Evolutionary conservation across 2,797 vertebrate species (phyloP).

Genomic region (Rachycentron canadum): DNA sequence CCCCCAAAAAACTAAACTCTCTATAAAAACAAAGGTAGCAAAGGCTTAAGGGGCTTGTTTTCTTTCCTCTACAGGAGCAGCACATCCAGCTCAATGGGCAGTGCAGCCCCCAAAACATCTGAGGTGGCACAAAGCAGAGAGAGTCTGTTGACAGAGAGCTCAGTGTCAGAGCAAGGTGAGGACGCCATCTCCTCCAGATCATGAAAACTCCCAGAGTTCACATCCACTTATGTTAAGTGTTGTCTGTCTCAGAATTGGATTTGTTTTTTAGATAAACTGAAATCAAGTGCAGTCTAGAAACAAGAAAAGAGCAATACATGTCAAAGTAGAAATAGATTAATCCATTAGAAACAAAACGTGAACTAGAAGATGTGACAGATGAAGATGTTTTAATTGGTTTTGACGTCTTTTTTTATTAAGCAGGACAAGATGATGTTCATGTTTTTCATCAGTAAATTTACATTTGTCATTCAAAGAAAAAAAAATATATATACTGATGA

Average conservation of each 20-base stretch:
- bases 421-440: background rate
- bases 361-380: too few species aligned
- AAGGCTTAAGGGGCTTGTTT: background rate
- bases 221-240: too few species aligned
- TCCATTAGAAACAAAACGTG: background rate
- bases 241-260: too few species aligned
- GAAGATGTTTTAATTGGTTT: background rate
- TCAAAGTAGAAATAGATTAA: background rate
- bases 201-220: background rate
- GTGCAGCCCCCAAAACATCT: slow-evolving; percentile 85
- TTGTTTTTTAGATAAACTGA: background rate
- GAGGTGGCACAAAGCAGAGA: slow-evolving; percentile 76
- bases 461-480: background rate
- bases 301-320: background rate
- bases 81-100: slow-evolving; percentile 89
- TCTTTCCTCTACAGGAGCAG: slow-evolving; percentile 87
- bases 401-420: background rate
- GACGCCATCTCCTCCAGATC: background rate
- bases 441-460: background rate
- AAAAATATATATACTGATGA: too few species aligned
- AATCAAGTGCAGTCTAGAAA: background rate
- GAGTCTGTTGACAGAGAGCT: slow-evolving; percentile 68
- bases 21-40: background rate
- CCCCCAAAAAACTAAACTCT: too few species aligned
- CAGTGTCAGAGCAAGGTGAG: slow-evolving; percentile 82